phyloP scores from a whole-genome alignment of 2,797 vertebrate genomes.

The Lutjanus campechanus region DNA sequence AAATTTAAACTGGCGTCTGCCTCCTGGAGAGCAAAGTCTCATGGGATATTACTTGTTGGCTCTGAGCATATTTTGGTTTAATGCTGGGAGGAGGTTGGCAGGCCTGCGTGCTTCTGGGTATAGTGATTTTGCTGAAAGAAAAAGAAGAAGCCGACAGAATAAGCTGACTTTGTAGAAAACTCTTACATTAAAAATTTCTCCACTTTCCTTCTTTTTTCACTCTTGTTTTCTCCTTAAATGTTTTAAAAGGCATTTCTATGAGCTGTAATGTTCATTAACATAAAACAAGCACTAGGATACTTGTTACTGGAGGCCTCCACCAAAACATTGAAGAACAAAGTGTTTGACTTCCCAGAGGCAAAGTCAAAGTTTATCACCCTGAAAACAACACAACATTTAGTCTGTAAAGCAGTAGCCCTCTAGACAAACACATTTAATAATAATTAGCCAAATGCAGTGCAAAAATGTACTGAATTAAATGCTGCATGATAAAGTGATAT shows the following conservation, averaged over 20 bases:
- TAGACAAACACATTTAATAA: slow-evolving; percentile 31
- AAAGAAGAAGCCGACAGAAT: slow-evolving; percentile 36
- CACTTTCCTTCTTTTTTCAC: background rate
- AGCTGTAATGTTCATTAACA: slow-evolving; percentile 55
- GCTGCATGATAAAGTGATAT: slow-evolving; percentile 38
- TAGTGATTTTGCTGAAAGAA: slow-evolving; percentile 45
- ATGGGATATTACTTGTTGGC: slow-evolving; percentile 62
- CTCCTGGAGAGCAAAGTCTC: slow-evolving; percentile 56
- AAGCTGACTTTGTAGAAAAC: slow-evolving; percentile 50
- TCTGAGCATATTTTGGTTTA: slow-evolving; percentile 51
- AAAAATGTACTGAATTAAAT: slow-evolving; percentile 32
- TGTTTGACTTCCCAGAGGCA: slow-evolving; percentile 37
- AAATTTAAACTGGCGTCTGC: slow-evolving; percentile 60
- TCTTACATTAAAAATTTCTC: slow-evolving; percentile 2
- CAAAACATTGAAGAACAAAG: slow-evolving; percentile 19
- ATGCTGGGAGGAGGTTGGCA: slow-evolving; percentile 49
- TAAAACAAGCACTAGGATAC: slow-evolving; percentile 45
- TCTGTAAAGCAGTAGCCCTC: slow-evolving; percentile 26
- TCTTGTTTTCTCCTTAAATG: slow-evolving; percentile 31
- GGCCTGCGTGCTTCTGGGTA: slow-evolving; percentile 24
- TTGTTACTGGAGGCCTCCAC: slow-evolving; percentile 42
- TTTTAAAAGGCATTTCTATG: slow-evolving; percentile 35
- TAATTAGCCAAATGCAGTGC: slow-evolving; percentile 24
- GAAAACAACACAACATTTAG: slow-evolving; percentile 26
- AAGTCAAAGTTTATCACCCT: slow-evolving; percentile 50